Conservation (phyloP, 2,797 vertebrate species). For the Tangara arthus region DNA sequence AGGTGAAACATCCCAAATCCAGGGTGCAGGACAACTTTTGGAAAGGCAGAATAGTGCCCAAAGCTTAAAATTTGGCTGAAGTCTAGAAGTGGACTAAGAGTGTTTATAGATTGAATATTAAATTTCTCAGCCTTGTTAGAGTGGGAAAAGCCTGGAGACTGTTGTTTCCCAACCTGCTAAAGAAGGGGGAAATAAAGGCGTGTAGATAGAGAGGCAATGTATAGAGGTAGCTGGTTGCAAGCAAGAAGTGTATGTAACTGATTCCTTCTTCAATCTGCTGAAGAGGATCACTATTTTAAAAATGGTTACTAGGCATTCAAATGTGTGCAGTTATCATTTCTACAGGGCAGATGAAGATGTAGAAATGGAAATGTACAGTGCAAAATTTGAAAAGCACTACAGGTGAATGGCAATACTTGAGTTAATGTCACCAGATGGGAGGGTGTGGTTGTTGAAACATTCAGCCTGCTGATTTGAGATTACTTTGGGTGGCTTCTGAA, state of each 20-base stretch:
- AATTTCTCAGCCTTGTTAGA: neutral
- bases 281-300: neutral
- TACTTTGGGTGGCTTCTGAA: neutral
- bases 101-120: neutral
- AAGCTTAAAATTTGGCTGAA: neutral
- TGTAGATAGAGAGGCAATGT: neutral
- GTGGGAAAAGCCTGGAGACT: neutral
- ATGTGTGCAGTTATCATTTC: neutral
- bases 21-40: neutral
- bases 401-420: neutral
- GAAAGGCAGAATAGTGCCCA: neutral
- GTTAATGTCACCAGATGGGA: neutral
- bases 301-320: neutral
- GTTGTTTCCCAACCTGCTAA: neutral
- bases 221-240: neutral
- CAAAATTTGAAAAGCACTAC: neutral
- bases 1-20: neutral
- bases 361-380: neutral
- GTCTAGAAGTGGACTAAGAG: neutral
- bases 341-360: neutral
- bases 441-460: conserved; percentile 23
- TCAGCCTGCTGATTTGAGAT: neutral
- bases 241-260: neutral
- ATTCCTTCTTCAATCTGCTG: neutral
- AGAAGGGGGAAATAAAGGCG: neutral